phyloP scores from a whole-genome alignment of 2,888 invertebrate species.

The Crepidodera aurea region DNA sequence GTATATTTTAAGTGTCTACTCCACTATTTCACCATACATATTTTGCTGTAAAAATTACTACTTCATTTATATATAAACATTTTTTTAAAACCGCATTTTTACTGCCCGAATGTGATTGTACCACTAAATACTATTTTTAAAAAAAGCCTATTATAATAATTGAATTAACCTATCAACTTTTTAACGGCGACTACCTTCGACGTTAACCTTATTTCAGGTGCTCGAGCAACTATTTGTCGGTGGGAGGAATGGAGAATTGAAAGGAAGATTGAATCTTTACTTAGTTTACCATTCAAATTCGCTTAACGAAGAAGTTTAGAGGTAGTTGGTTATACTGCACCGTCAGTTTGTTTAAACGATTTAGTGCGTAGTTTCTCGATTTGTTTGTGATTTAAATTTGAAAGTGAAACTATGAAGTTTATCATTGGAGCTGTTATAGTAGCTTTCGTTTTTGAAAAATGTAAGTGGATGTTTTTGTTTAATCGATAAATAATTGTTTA shows the following conservation, averaged over 20 bases:
- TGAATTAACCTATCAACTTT: neutral
- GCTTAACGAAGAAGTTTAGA: conserved; percentile 7
- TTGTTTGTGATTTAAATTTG: conserved; percentile 5
- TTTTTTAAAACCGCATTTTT: no score
- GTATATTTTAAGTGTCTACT: no score
- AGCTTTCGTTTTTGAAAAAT: conserved; percentile 15
- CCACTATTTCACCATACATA: no score
- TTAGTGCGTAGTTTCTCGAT: neutral
- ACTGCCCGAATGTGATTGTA: no score
- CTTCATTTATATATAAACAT: no score
- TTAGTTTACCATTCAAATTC: conserved; percentile 21
- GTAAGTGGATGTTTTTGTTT: conserved; percentile 4
- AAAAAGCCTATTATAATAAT: no score
- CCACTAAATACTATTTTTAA: no score
- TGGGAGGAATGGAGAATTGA: conserved; percentile 20
- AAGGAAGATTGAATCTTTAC: conserved; percentile 19
- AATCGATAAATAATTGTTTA: neutral
- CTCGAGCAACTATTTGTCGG: neutral
- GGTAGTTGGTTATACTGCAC: neutral
- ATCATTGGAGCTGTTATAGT: conserved; percentile 9
- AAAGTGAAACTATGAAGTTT: conserved; percentile 15
- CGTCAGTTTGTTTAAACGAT: neutral
- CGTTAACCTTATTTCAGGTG: neutral
- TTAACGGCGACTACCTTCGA: neutral
- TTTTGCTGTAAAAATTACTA: no score